phyloP scores from a whole-genome alignment of 2,888 invertebrate species.

The Agelastica alni region DNA sequence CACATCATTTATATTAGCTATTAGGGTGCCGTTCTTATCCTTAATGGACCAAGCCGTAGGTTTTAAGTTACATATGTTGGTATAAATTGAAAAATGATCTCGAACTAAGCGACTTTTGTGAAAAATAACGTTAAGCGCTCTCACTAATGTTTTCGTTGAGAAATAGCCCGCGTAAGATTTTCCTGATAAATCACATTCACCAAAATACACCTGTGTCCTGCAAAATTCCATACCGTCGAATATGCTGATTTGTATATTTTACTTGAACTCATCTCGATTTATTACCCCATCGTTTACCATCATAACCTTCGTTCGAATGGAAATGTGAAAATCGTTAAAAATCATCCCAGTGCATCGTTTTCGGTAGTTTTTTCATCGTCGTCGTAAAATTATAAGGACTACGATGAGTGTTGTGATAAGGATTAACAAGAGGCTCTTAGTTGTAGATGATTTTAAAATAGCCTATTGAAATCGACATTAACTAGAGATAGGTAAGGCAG shows the following conservation, averaged over 20 bases:
- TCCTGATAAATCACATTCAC: constrained; percentile 9
- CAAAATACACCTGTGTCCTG: constrained; percentile 14
- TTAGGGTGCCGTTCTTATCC: no score
- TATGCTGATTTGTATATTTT: constrained; percentile 2
- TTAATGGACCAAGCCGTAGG: no score
- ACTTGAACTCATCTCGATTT: not conserved
- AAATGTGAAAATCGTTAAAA: not conserved
- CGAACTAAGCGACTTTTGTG: no score
- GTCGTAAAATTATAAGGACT: not conserved
- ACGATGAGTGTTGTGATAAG: constrained; percentile 40
- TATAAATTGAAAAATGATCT: no score
- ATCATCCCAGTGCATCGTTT: constrained; percentile 27
- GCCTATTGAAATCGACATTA: constrained; percentile 7
- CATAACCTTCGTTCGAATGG: no score
- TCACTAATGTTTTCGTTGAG: constrained; percentile 25
- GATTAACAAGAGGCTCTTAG: constrained; percentile 38
- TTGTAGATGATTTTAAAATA: constrained; percentile 40
- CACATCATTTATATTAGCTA: no score
- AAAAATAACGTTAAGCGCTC: no score
- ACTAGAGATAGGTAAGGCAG: constrained; percentile 7
- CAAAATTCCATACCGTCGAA: constrained; percentile 8
- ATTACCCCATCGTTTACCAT: no score
- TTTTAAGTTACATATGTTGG: no score
- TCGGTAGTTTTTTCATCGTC: no score
- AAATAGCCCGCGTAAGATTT: constrained; percentile 14